Base-by-base conservation (phyloP, 2,113 vertebrate genomes). In the Rhabdornis inornatus region DNA sequence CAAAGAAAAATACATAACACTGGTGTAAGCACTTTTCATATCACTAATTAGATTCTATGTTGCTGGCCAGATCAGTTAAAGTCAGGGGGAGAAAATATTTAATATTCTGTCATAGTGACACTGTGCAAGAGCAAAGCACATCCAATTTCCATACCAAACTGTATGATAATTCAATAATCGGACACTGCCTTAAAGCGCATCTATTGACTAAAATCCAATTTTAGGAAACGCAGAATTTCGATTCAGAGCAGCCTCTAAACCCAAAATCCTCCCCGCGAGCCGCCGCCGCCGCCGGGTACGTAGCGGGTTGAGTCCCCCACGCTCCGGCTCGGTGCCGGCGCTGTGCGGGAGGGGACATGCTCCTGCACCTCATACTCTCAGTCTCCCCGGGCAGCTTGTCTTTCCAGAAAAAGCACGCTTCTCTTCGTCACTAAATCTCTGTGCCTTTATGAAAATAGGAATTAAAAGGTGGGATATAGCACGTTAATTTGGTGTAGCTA, bases 231-330 rank as follows among this genome's bases (percentile, higher is more conserved):
- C 45, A 1, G 42, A 0, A 7, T 72, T 69, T 75, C 42, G 21
- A 1, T 13, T 13, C 37, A 4, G 23, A 53, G 39, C 2, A 87
- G 16, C 14, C 49, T 28, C n/a, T 30, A 22, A 49, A 56, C 12
- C 1, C 5, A 9, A 11, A 11, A 37, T 6, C 27, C 6, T 30
- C 4, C 37, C 45, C 4, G 10, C 15, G 55, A 42, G 20, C 66
- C 1, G 10, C 55, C 1, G 23, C 55, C 1, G 23, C 55, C 1
- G 23, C 25, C 25, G 55, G 17, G 11, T 15, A 13, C 25, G 10
- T 1, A 31, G n/a, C 1, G 27, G 15, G 33, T 13, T 9, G 33
- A 49, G 5, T 7, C 7, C 33, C 82, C 20, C 40, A 2, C 9
- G 5, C 24, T 56, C 50, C 37, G 13, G 10, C 11, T 44, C 12